Base-by-base conservation (phyloP, 2,113 vertebrate species). In the Syrmaticus mikado region DNA sequence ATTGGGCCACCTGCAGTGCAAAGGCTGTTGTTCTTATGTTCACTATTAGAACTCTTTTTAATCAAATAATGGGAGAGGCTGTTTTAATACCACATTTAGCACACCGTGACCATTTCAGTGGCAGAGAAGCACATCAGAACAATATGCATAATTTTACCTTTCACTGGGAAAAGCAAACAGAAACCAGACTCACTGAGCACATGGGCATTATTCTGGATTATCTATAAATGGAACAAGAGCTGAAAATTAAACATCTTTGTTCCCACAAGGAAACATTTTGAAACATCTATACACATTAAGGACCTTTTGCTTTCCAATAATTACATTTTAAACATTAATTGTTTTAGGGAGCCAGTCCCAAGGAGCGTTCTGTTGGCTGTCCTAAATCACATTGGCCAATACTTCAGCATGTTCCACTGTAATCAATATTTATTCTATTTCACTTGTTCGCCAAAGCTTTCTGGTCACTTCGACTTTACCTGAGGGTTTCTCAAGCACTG, bases 51-150 rank as follows among this genome's bases (percentile, higher is more conserved):
- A 73, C 86, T 79, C 73, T 75, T 68, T 72, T 58, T 88, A 90
- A 96, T 94, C 91, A 88, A 90, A 90, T 88, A 85, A 91, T 83
- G 74, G 82, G 75, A 91, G 82, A 68, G 91, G 76, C 82, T 83
- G 82, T 25, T 75, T 78, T 34, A 87, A 30, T 14, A 1, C 50
- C 57, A 7, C 3, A 36, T 75, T 89, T 81, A 90, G 82, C 72
- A 80, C 40, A 4, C 5, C 0, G 38, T 20, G 65, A 68, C n/a
- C 52, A 11, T 61, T 77, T 32, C 87, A 67, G 82, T 2, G 38
- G 60, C 87, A 79, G 4, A 17, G 55, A 60, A 82, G 92, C 62
- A 3, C 62, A 52, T 14, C 21, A 0, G 80, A 82, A 34, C 64
- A 52, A 36, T 45, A 50, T 2, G 58, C 27, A 10, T n/a, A 24